These are phyloP conservation scores for Syngnathus scovelli DNA, from an alignment of 2,113 vertebrate genomes.

Conservation along the genomic window DNA sequence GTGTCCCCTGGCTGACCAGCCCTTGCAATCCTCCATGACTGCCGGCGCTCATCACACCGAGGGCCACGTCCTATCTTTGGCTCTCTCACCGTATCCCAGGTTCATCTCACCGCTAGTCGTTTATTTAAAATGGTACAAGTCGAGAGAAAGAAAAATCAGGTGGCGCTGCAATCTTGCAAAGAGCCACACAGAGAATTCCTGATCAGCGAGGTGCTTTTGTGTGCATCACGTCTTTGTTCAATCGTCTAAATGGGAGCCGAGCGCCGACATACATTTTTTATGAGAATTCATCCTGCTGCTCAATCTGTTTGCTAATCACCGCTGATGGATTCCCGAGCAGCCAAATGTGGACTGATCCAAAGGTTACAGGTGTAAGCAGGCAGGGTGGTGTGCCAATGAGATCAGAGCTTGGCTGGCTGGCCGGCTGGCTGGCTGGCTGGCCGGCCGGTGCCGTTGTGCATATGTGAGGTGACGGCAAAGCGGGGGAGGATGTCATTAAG, in stretches of 20 bases:
- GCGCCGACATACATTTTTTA: constrained; percentile 47
- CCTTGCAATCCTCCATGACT: constrained; percentile 42
- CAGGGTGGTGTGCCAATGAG: constrained; percentile 51
- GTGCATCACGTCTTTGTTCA: constrained; percentile 35
- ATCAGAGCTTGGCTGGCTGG: constrained; percentile 37
- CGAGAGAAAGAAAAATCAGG: constrained; percentile 34
- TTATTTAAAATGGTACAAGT: constrained; percentile 45
- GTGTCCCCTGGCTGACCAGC: constrained; percentile 56
- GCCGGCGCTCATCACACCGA: constrained; percentile 51
- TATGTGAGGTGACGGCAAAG: constrained; percentile 17
- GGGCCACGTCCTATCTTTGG: constrained; percentile 30
- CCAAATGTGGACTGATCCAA: constrained; percentile 59
- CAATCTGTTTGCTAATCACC: constrained; percentile 58
- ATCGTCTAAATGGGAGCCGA: constrained; percentile 42
- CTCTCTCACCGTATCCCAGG: constrained; percentile 26
- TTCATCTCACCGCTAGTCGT: constrained; percentile 34
- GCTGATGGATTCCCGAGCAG: constrained; percentile 49
- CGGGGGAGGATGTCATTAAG: constrained; percentile 42
- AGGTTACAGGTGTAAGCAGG: constrained; percentile 56
- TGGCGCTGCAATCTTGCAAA: constrained; percentile 38
- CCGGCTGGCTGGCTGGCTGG: constrained; percentile 24
- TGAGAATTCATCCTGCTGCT: constrained; percentile 47
- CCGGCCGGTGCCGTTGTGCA: constrained; percentile 39
- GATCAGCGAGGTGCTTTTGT: constrained; percentile 34
- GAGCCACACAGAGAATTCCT: constrained; percentile 45